A percentile compares a stretch with the other conserved stretches of the same genome.
Evolutionary conservation across 2,113 vertebrate species (phyloP).

Genomic region (Nyctibius bracteatus): DNA sequence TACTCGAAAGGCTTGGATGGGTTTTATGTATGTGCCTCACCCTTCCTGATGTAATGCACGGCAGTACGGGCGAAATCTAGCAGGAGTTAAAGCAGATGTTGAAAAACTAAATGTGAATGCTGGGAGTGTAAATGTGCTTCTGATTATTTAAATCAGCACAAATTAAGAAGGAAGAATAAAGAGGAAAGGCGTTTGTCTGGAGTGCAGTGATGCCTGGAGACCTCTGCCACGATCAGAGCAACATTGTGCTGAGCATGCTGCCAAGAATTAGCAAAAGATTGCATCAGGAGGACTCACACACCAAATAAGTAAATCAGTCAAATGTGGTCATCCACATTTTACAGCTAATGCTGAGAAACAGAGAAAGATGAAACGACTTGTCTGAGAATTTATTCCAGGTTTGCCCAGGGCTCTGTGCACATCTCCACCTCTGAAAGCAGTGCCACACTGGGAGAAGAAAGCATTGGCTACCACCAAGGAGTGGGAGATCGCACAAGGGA

Average conservation of each 20-base stretch:
- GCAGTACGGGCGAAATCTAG: background rate
- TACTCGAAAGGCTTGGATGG: background rate
- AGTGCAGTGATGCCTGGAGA: background rate
- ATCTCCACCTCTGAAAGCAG: background rate
- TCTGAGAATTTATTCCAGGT: background rate
- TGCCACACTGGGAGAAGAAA: background rate
- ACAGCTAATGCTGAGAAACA: background rate
- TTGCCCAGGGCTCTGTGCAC: background rate
- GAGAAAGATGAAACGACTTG: background rate
- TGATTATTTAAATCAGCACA: conserved; percentile 15
- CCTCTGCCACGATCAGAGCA: background rate
- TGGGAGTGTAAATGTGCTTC: background rate
- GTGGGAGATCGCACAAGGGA: background rate
- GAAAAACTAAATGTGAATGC: background rate
- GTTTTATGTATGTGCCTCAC: background rate
- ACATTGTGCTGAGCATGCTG: background rate
- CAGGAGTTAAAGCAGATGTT: background rate
- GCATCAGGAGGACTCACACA: background rate
- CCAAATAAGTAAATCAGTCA: background rate
- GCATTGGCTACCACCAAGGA: background rate
- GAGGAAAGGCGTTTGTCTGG: background rate
- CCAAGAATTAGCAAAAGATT: background rate
- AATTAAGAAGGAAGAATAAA: conserved; percentile 9
- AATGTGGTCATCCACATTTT: background rate
- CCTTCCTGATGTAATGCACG: background rate